Evolutionary conservation across 1,140 invertebrate genomes (phyloP).

Genomic region (Belonocnema kinseyi): DNA sequence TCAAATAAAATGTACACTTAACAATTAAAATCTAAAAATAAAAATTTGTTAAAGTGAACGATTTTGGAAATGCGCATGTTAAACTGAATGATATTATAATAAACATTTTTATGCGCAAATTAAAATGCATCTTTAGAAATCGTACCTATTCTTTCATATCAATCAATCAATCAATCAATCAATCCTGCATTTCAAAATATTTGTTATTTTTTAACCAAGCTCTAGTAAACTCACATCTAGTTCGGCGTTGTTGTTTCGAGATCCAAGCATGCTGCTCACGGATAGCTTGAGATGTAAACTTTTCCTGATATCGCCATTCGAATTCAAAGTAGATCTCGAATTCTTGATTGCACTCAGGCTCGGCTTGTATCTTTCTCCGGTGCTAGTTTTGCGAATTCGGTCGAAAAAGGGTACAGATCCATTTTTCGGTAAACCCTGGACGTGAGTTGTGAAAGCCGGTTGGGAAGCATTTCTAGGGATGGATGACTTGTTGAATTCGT

Average conservation of each 20-base stretch:
- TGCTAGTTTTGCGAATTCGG: constrained; percentile 86
- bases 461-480: constrained; percentile 89
- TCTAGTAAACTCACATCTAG: constrained; percentile 78
- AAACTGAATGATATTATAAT: no score
- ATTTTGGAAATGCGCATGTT: no score
- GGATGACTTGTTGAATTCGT: constrained; percentile 73
- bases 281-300: constrained; percentile 78
- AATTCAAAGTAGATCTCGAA: constrained; percentile 71
- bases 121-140: no score
- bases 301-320: constrained; percentile 77
- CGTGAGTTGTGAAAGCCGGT: constrained; percentile 88
- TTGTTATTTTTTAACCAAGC: not conserved
- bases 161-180: no score
- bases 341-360: constrained; percentile 85
- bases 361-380: constrained; percentile 86
- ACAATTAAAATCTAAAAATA: no score
- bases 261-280: constrained; percentile 78
- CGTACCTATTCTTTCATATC: no score
- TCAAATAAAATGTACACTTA: no score
- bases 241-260: constrained; percentile 79
- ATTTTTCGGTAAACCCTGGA: constrained; percentile 88
- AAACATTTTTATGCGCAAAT: no score
- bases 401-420: constrained; percentile 92
- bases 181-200: not conserved
- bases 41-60: no score